phyloP scores from a whole-genome alignment of 2,113 vertebrate species.

The Perognathus longimembris region DNA sequence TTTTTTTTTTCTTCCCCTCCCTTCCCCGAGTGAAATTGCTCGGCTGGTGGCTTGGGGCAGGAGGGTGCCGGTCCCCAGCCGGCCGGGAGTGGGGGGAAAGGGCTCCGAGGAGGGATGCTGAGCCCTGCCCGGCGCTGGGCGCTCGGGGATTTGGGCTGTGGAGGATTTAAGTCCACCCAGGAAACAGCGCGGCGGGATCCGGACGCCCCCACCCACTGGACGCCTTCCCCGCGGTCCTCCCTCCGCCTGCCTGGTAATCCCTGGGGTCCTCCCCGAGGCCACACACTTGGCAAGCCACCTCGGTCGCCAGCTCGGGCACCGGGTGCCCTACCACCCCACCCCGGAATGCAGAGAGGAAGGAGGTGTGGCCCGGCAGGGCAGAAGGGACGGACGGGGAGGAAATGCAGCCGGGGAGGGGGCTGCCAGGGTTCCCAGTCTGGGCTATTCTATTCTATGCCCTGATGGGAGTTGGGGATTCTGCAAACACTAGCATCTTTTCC shows the following conservation, averaged over 20 bases:
- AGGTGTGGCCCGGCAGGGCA: constrained; percentile 72
- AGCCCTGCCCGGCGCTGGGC: constrained; percentile 35
- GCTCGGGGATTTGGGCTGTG: constrained; percentile 3
- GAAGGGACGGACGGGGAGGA: background rate
- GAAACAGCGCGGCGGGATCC: constrained; percentile 46
- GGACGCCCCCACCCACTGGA: constrained; percentile 55
- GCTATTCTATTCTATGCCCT: background rate
- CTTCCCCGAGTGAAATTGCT: constrained; percentile 11
- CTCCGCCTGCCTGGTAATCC: background rate
- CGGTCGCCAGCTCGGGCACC: background rate
- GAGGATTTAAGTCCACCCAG: constrained; percentile 51
- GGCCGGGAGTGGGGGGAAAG: constrained; percentile 16
- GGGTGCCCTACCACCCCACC: background rate
- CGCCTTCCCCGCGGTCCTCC: background rate
- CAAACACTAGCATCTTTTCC: constrained; percentile 19
- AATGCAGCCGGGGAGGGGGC: constrained; percentile 35
- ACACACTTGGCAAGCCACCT: background rate
- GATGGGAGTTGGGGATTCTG: constrained; percentile 14
- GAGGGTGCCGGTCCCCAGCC: constrained; percentile 22
- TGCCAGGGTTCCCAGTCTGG: background rate
- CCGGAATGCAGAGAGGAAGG: constrained; percentile 56
- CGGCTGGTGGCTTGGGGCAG: constrained; percentile 50
- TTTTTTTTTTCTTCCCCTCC: no score
- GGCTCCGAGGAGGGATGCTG: constrained; percentile 65
- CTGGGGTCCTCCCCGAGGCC: constrained; percentile 56